phyloP scores from a whole-genome alignment of 2,797 vertebrate genomes.

The Merluccius polli region DNA sequence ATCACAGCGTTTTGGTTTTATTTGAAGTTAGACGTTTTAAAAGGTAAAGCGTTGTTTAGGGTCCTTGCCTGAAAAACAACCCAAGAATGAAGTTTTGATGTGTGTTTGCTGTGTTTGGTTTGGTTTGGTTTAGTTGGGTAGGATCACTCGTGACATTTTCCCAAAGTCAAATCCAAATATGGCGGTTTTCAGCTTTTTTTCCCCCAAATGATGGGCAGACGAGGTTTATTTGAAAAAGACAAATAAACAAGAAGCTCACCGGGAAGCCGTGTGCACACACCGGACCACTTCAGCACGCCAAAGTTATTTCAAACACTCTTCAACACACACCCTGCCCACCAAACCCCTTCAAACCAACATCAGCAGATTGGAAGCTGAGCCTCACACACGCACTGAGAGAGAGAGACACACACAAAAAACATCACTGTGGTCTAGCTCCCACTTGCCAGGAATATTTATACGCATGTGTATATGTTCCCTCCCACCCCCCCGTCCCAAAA shows the following conservation, averaged over 20 bases:
- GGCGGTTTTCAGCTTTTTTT: too few species aligned
- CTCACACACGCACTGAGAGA: slow-evolving; percentile 27
- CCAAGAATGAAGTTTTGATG: background rate
- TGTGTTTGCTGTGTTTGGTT: background rate
- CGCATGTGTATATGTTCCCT: slow-evolving; percentile 41
- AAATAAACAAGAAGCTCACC: slow-evolving; percentile 21
- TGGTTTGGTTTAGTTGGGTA: background rate
- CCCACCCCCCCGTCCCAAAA: slow-evolving; percentile 48
- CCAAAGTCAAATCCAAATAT: background rate
- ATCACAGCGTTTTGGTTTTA: too few species aligned
- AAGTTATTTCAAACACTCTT: slow-evolving; percentile 18
- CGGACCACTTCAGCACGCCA: slow-evolving; percentile 24
- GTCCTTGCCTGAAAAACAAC: background rate
- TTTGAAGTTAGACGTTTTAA: too few species aligned
- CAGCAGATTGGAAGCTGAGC: slow-evolving; percentile 46
- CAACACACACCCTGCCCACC: slow-evolving; percentile 3
- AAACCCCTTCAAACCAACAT: slow-evolving; percentile 15
- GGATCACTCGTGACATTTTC: background rate
- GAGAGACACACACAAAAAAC: background rate
- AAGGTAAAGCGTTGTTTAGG: background rate
- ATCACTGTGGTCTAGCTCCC: slow-evolving; percentile 51
- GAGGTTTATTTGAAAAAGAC: slow-evolving; percentile 12
- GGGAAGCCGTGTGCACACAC: slow-evolving; percentile 20
- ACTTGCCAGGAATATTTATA: slow-evolving; percentile 60
- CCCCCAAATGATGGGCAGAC: background rate